phyloP scores from a whole-genome alignment of 2,113 vertebrate genomes.

The Lepus europaeus region DNA sequence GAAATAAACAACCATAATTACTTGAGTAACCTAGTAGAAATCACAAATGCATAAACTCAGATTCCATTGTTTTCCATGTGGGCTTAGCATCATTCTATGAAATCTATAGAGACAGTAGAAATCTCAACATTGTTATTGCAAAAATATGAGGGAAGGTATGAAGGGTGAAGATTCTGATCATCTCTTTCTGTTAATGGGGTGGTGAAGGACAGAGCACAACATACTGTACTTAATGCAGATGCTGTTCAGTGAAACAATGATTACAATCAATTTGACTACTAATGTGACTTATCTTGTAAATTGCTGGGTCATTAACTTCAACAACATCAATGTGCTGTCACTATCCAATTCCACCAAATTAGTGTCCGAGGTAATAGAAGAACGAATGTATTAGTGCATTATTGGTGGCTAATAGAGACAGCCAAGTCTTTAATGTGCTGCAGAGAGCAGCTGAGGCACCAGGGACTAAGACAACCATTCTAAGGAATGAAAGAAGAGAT shows the following conservation, averaged over 20 bases:
- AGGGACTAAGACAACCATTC: constrained; percentile 53
- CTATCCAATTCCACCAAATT: constrained; percentile 90
- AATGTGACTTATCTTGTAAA: constrained; percentile 91
- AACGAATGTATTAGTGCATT: constrained; percentile 89
- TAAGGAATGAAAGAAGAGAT: constrained; percentile 33
- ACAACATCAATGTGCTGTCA: constrained; percentile 90
- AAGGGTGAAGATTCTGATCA: constrained; percentile 14
- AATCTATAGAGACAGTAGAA: background rate
- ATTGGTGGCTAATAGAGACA: constrained; percentile 89
- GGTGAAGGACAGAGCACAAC: constrained; percentile 78
- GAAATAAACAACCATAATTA: constrained; percentile 3
- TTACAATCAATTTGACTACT: constrained; percentile 92
- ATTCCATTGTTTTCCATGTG: background rate
- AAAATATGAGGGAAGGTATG: background rate
- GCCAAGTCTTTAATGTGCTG: constrained; percentile 84
- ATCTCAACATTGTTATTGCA: background rate
- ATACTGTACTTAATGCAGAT: constrained; percentile 89
- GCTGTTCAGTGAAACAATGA: constrained; percentile 89
- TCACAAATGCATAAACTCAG: background rate
- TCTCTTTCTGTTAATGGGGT: constrained; percentile 68
- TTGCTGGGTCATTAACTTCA: constrained; percentile 91
- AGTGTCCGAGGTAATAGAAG: constrained; percentile 89
- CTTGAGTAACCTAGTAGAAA: constrained; percentile 3
- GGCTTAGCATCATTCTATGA: background rate
- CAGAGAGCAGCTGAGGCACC: constrained; percentile 83